Base-by-base conservation (phyloP, 2,888 invertebrate genomes). In the Cyaniris semiargus region DNA sequence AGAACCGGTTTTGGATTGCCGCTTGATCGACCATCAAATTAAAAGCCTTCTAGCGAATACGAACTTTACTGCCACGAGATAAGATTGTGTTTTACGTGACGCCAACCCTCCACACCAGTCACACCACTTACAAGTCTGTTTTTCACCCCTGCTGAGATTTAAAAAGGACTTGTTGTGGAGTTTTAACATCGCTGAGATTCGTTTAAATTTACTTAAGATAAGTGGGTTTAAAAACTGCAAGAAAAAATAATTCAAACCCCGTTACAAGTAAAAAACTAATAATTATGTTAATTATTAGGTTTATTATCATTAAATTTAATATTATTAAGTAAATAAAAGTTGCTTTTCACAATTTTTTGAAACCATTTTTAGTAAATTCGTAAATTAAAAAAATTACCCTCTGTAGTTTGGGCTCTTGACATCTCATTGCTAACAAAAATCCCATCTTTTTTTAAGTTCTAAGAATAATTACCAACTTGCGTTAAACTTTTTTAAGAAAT, bases 141-240 rank as follows among this genome's bases (percentile, higher is more conserved):
- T 84, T 84, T 84, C 85, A 86, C 88, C 90, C 90, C 91, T 90
- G 89, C 87, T 85, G 88, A 88, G 92, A 90, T 90, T 90, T 86
- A 83, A 89, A 89, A 88, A 86, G 88, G 88, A 89, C 86, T 85
- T 83, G 84, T 84, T 87, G 84, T 83, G 82, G 84, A 84, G 82
- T 80, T 81, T 84, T 83, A 83, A 81, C 82, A 82, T 82, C 80
- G 79, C 77, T 53, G 78, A 80, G 78, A 81, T 78, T 79, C 82
- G 81, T 80, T 79, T 80, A 79, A 80, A 80, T 79, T 78, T 79
- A 80, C 81, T 80, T 81, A 77, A 78, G 76, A 70, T 78, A 74
- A 27, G 27, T 74, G 27, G 53, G 53, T 48, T 71, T 71, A 10
- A 38, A 38, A 66, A 66, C 27, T 66, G 27, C 18, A 66, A 66